Conservation (phyloP, 2,113 vertebrate species). For the Stegastes partitus region DNA sequence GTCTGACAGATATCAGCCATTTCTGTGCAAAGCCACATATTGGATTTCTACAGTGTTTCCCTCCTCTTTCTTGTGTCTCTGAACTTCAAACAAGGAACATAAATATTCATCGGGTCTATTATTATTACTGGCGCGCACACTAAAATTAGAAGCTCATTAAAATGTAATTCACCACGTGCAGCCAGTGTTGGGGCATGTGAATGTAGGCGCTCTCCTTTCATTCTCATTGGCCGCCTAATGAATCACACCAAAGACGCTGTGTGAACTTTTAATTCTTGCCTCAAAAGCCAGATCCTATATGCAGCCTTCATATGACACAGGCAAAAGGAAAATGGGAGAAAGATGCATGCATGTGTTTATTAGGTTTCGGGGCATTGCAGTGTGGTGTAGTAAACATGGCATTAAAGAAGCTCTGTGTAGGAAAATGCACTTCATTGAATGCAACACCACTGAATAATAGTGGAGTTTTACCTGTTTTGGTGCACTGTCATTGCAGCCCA, state of each 20-base stretch:
- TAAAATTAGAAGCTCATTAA: conserved; percentile 87
- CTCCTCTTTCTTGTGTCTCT: conserved; percentile 52
- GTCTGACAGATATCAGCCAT: conserved; percentile 44
- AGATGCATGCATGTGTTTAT: neutral
- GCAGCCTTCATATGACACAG: neutral
- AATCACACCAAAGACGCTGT: conserved; percentile 51
- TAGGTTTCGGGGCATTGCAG: neutral
- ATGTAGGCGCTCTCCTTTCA: conserved; percentile 51
- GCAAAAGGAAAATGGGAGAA: neutral
- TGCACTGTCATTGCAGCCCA: conserved; percentile 12
- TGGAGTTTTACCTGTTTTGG: neutral
- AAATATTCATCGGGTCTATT: conserved; percentile 83
- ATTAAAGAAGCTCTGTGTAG: neutral
- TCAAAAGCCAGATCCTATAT: neutral
- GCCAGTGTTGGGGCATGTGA: conserved; percentile 76
- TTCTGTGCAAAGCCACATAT: conserved; percentile 22
- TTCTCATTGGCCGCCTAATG: conserved; percentile 57
- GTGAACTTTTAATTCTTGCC: conserved; percentile 36
- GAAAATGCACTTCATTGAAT: neutral
- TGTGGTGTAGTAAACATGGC: neutral
- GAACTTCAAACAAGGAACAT: conserved; percentile 79
- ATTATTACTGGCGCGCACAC: conserved; percentile 76
- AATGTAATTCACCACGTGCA: conserved; percentile 85
- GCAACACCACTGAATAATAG: neutral
- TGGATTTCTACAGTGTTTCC: conserved; percentile 46